Percentiles rank a stretch among this genome's conserved stretches.
These are phyloP conservation scores for Macheiramphus alcinus DNA, from an alignment of 2,113 vertebrate genomes.

Conservation along the genomic window DNA sequence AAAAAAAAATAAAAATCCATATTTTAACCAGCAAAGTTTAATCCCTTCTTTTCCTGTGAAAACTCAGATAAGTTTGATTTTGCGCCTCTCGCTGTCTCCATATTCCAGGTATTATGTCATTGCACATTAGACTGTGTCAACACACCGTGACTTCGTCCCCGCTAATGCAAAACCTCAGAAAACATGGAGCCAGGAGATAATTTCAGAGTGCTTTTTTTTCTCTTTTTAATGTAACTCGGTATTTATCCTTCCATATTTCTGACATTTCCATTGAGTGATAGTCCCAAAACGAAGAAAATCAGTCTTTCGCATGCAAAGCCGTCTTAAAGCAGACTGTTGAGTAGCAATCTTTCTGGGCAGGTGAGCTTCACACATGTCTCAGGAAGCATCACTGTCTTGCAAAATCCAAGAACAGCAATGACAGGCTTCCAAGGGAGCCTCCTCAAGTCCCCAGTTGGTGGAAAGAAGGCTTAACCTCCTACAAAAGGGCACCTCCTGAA, in stretches of 20 bases:
- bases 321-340: conserved; percentile 22
- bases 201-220: conserved; percentile 13
- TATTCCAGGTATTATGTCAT: conserved; percentile 63
- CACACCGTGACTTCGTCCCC: conserved; percentile 46
- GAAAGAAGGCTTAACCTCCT: conserved; percentile 1
- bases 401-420: neutral
- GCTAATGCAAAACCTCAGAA: conserved; percentile 63
- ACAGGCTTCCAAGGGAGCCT: conserved; percentile 29
- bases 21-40: conserved; percentile 63
- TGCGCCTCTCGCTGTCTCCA: conserved; percentile 37
- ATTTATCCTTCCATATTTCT: conserved; percentile 56
- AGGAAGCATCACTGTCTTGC: neutral
- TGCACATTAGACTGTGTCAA: conserved; percentile 56
- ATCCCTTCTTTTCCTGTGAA: conserved; percentile 64
- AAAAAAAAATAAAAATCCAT: conserved; percentile 3
- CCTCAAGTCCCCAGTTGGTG: neutral
- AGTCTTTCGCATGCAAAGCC: conserved; percentile 57
- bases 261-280: conserved; percentile 39
- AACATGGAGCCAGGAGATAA: conserved; percentile 56
- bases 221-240: conserved; percentile 40
- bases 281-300: conserved; percentile 57
- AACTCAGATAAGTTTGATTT: conserved; percentile 67
- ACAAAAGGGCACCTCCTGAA: neutral
- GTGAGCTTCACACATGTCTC: conserved; percentile 11
- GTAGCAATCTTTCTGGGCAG: conserved; percentile 32